Conservation (phyloP, 2,888 invertebrate genomes). For the Metalampra italica region DNA sequence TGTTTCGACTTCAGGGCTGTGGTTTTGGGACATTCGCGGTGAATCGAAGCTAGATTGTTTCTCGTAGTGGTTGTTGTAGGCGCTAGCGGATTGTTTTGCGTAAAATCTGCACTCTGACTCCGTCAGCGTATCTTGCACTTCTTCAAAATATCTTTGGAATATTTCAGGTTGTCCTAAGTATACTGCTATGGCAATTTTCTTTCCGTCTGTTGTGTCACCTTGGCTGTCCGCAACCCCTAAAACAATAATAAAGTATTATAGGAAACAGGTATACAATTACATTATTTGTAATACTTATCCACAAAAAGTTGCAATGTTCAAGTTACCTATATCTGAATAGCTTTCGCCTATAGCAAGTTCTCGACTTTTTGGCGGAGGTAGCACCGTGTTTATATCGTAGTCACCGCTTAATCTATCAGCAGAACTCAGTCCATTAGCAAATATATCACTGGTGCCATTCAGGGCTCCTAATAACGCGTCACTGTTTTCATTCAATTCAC, state of each 20-base stretch:
- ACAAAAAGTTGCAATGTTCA: constrained; percentile 8
- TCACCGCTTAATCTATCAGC: constrained; percentile 67
- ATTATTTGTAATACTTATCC: too few species aligned
- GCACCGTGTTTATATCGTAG: constrained; percentile 68
- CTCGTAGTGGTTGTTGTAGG: constrained; percentile 66
- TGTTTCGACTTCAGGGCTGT: constrained; percentile 65
- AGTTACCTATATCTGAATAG: constrained; percentile 72
- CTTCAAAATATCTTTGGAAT: constrained; percentile 83
- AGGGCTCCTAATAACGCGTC: constrained; percentile 58
- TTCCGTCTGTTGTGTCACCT: constrained; percentile 87
- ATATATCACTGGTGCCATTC: constrained; percentile 65
- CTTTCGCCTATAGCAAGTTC: constrained; percentile 76
- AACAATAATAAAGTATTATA: constrained; percentile 17
- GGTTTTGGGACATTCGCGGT: constrained; percentile 64
- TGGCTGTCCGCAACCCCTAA: constrained; percentile 78
- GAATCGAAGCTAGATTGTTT: constrained; percentile 72
- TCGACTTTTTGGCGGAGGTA: constrained; percentile 70
- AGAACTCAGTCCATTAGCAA: constrained; percentile 58
- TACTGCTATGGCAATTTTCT: constrained; percentile 92
- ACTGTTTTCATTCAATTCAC: constrained; percentile 63
- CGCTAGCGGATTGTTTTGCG: constrained; percentile 69
- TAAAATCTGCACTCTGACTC: constrained; percentile 80
- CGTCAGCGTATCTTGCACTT: constrained; percentile 81
- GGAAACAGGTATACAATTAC: too few species aligned
- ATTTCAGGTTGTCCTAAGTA: constrained; percentile 91